These are phyloP conservation scores for Megaustenia siamemsis DNA, from an alignment of 2,888 invertebrate species.

Conservation along the genomic window DNA sequence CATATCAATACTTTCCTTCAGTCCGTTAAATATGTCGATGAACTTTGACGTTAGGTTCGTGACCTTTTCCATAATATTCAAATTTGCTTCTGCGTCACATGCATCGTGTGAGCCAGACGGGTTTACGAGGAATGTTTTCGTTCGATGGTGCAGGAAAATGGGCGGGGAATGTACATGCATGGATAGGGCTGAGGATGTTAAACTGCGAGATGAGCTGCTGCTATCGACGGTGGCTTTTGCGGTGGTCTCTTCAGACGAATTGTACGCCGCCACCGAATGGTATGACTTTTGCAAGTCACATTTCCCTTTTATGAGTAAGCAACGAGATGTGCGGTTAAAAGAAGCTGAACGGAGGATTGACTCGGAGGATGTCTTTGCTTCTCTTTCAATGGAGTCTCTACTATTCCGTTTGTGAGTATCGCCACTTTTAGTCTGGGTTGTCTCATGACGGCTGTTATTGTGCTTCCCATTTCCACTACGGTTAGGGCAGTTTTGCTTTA, in stretches of 20 bases:
- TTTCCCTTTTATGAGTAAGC: not conserved
- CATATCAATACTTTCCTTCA: not conserved
- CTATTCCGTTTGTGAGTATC: not conserved
- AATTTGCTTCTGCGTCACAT: not conserved
- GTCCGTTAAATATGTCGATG: slow-evolving; percentile 1
- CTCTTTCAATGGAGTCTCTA: not conserved
- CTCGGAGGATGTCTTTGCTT: not conserved
- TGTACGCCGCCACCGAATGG: not conserved
- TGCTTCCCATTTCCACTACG: not conserved
- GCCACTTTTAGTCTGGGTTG: not conserved
- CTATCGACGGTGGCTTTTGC: not conserved
- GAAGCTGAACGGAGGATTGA: not conserved
- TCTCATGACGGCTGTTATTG: not conserved
- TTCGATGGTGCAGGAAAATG: not conserved
- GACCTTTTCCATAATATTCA: slow-evolving; percentile 12
- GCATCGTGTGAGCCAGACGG: not conserved
- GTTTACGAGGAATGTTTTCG: not conserved
- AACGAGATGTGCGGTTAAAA: not conserved
- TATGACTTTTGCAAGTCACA: not conserved
- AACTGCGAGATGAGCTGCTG: not conserved
- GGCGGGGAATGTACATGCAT: not conserved
- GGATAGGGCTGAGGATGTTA: not conserved
- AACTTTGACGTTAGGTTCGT: slow-evolving; percentile 31
- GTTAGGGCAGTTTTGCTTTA: not conserved
- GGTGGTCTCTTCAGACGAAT: not conserved